Conservation (phyloP, 2,888 invertebrate species). For the Flexamia atlantica region DNA sequence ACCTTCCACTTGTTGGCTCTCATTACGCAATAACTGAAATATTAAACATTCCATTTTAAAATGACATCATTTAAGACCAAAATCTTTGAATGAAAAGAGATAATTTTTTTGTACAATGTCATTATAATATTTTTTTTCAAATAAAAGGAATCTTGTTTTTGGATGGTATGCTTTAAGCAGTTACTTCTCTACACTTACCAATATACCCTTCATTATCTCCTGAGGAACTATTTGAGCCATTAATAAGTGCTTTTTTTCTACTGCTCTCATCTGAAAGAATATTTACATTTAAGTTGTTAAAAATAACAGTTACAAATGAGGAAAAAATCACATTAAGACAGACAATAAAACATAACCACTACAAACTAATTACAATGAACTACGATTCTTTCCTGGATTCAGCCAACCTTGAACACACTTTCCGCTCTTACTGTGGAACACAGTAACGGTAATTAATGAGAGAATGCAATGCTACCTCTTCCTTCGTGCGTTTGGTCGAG, state of each 20-base stretch:
- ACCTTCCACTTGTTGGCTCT: no score
- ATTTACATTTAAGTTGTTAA: slow-evolving; percentile 65
- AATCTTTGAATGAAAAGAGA: no score
- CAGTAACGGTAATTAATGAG: slow-evolving; percentile 1
- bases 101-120: no score
- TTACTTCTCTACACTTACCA: slow-evolving; percentile 3
- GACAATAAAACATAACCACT: background rate
- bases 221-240: slow-evolving; percentile 22
- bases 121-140: no score
- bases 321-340: background rate
- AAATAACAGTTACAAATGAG: slow-evolving; percentile 58
- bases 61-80: no score
- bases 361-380: background rate
- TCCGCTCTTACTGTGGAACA: background rate
- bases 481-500: background rate
- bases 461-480: background rate
- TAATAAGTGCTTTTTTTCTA: slow-evolving; percentile 48
- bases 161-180: no score
- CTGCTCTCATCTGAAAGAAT: slow-evolving; percentile 79
- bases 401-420: background rate
- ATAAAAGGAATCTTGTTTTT: no score
- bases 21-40: no score
- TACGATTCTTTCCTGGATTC: slow-evolving; percentile 7
- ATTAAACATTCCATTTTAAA: no score
- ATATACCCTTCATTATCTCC: slow-evolving; percentile 51